Percentiles rank a stretch among this genome's conserved stretches.
These are phyloP conservation scores for Rhineura floridana DNA, from an alignment of 2,113 vertebrate genomes.

Conservation along the genomic window DNA sequence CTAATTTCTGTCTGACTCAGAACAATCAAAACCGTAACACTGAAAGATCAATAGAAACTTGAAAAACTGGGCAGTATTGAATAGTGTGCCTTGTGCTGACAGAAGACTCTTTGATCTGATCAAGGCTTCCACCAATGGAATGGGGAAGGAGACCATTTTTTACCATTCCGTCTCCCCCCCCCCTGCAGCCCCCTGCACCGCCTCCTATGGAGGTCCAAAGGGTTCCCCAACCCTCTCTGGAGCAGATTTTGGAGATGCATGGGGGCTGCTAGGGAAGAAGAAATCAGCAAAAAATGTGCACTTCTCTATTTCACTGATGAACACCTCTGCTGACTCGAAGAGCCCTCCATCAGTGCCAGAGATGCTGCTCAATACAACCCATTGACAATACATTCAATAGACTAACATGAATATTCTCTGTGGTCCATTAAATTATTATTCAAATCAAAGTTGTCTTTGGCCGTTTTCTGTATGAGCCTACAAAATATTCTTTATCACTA, in stretches of 20 bases:
- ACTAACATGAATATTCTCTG: constrained; percentile 20
- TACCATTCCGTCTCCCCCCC: neutral
- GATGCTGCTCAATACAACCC: neutral
- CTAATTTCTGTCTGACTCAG: constrained; percentile 17
- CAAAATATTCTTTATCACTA: neutral
- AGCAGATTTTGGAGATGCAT: neutral
- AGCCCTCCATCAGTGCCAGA: neutral
- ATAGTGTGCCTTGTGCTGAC: no score
- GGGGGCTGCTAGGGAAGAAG: neutral
- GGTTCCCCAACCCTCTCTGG: neutral
- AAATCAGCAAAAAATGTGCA: neutral
- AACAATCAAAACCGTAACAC: constrained; percentile 22
- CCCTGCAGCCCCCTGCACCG: neutral
- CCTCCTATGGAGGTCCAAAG: neutral
- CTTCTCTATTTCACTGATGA: no score
- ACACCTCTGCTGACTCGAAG: neutral
- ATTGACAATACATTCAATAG: constrained; percentile 17
- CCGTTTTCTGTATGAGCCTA: neutral
- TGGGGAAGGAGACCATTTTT: neutral
- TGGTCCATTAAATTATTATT: neutral
- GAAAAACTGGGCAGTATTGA: neutral
- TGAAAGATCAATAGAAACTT: constrained; percentile 6
- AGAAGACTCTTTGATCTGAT: no score
- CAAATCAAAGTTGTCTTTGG: neutral
- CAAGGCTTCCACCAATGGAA: neutral